Conservation (phyloP, 2,888 invertebrate genomes). For the Lasiommata megera region DNA sequence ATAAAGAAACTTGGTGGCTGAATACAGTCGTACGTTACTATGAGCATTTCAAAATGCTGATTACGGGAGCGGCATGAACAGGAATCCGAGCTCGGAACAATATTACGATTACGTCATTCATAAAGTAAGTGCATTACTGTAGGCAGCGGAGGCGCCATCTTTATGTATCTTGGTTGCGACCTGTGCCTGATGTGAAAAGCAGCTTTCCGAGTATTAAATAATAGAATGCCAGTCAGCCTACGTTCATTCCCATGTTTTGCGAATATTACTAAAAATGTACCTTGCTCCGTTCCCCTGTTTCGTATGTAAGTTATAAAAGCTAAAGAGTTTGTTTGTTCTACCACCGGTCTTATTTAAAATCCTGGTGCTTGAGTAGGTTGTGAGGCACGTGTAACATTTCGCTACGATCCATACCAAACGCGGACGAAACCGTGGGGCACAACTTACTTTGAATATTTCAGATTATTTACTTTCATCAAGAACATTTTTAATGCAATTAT, state of each 20-base stretch:
- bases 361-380: too few relatives aligned
- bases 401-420: too few relatives aligned
- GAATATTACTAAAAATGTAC: constrained; percentile 22
- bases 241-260: constrained; percentile 38
- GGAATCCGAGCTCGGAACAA: constrained; percentile 58
- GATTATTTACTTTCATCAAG: too few relatives aligned
- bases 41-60: constrained; percentile 22
- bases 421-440: too few relatives aligned
- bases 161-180: constrained; percentile 57
- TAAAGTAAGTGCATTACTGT: constrained; percentile 68
- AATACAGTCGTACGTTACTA: constrained; percentile 24
- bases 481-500: too few relatives aligned
- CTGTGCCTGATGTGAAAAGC: constrained; percentile 77
- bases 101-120: constrained; percentile 69
- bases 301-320: background rate
- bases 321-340: too few relatives aligned
- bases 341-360: too few relatives aligned
- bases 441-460: too few relatives aligned
- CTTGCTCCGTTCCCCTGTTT: background rate
- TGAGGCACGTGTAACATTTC: too few relatives aligned
- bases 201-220: constrained; percentile 68
- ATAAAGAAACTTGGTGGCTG: constrained; percentile 11
- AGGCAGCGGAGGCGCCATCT: constrained; percentile 57
- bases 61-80: constrained; percentile 46
- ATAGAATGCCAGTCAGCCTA: constrained; percentile 55